A percentile compares a stretch with the other conserved stretches of the same genome.
Evolutionary conservation across 2,113 vertebrate species (phyloP).

Genomic region (Pygoscelis antarcticus): DNA sequence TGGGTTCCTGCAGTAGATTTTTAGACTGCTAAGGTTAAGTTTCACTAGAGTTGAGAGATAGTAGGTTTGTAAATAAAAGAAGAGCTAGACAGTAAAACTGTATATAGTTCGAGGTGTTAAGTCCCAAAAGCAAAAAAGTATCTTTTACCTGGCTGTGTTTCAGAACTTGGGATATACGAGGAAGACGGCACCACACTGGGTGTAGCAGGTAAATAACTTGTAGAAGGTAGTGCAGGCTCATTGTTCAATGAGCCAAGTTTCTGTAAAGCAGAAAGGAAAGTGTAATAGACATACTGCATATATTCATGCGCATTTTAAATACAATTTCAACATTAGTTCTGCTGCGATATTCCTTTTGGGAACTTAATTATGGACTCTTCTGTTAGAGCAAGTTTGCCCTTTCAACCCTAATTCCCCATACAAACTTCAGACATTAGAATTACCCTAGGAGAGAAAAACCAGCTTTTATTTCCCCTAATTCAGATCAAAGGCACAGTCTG

Average conservation of each 20-base stretch:
- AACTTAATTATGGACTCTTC: background rate
- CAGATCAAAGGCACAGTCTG: background rate
- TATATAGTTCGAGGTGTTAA: background rate
- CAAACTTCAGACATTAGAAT: background rate
- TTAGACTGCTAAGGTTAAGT: background rate
- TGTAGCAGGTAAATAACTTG: constrained; percentile 94
- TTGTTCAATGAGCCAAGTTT: constrained; percentile 92
- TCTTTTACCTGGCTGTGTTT: constrained; percentile 78
- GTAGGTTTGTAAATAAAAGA: background rate
- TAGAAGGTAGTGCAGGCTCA: constrained; percentile 93
- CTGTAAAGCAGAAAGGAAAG: constrained; percentile 68
- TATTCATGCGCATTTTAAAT: background rate
- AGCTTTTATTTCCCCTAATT: background rate
- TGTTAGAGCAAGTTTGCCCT: background rate
- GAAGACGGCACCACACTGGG: constrained; percentile 96
- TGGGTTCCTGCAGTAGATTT: background rate
- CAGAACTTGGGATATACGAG: constrained; percentile 92
- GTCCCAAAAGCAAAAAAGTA: background rate
- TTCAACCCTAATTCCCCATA: background rate
- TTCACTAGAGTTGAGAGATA: background rate
- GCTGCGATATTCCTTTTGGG: background rate
- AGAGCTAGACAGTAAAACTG: background rate
- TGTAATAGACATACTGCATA: background rate
- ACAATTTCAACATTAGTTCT: background rate
- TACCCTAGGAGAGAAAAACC: background rate